These are phyloP conservation scores for Philaenus spumarius DNA, from an alignment of 1,140 invertebrate species.

Conservation along the genomic window DNA sequence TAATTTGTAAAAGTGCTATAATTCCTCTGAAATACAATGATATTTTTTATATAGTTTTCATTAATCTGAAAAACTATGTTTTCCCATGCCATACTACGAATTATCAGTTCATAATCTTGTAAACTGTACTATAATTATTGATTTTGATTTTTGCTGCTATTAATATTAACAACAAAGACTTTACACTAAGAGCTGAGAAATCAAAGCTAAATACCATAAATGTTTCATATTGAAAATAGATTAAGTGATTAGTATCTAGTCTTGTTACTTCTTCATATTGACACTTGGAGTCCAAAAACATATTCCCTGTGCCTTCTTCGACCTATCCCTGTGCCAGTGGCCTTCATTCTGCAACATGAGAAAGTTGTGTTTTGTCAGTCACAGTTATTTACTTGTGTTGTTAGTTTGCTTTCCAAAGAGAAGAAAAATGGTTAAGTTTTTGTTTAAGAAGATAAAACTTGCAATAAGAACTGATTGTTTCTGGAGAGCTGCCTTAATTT, in stretches of 20 bases:
- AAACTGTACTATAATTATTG: too few species aligned
- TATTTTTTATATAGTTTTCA: too few species aligned
- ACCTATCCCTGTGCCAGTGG: conserved; percentile 1
- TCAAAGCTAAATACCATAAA: not conserved
- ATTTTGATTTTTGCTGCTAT: not conserved
- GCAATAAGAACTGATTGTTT: not conserved
- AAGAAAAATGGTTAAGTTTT: conserved; percentile 12
- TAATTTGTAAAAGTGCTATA: too few species aligned
- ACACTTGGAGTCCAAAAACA: not conserved
- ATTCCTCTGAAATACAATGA: too few species aligned
- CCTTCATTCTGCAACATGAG: not conserved
- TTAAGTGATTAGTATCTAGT: not conserved
- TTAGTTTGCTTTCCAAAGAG: conserved; percentile 16
- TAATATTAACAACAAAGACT: not conserved
- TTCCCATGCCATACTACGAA: too few species aligned
- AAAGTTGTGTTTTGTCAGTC: too few species aligned
- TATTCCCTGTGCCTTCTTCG: conserved; percentile 12
- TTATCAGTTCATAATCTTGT: too few species aligned
- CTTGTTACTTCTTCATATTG: conserved; percentile 17
- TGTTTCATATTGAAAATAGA: too few species aligned
- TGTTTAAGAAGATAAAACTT: not conserved
- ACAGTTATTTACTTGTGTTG: conserved; percentile 2
- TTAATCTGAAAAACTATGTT: too few species aligned
- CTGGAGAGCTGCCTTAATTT: conserved; percentile 11
- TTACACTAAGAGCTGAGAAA: not conserved